Evolutionary conservation across 2,113 vertebrate genomes (phyloP).

Genomic region (Gobius niger): DNA sequence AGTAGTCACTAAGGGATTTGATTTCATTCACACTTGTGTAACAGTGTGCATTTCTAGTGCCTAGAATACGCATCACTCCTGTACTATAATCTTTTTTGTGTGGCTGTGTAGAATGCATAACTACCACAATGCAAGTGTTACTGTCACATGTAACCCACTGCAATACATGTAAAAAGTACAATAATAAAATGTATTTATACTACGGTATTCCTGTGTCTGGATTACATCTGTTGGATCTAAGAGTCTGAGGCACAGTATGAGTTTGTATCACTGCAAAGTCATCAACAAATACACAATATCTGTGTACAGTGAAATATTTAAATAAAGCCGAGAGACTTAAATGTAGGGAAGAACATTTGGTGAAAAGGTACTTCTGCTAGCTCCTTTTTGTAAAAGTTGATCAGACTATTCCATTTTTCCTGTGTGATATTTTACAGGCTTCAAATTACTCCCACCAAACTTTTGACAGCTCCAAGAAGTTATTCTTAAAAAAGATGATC

Average conservation of each 20-base stretch:
- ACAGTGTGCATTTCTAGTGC: constrained; percentile 66
- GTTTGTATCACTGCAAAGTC: neutral
- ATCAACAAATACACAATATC: too few relatives aligned
- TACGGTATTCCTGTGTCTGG: constrained; percentile 29
- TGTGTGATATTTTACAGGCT: neutral
- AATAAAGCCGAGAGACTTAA: too few relatives aligned
- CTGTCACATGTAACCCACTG: constrained; percentile 51
- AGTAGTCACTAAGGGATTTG: neutral
- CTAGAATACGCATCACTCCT: constrained; percentile 57
- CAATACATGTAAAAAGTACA: constrained; percentile 54
- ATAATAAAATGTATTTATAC: constrained; percentile 60
- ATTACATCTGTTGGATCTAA: neutral
- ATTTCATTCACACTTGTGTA: constrained; percentile 10
- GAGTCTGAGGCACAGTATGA: constrained; percentile 9
- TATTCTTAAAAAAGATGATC: neutral
- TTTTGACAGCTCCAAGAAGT: neutral
- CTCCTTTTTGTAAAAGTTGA: too few relatives aligned
- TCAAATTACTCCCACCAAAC: neutral
- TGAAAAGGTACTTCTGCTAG: too few relatives aligned
- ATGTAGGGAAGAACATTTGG: too few relatives aligned
- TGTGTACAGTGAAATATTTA: too few relatives aligned
- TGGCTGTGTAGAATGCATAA: constrained; percentile 51
- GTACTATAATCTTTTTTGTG: constrained; percentile 49
- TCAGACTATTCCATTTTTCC: too few relatives aligned
- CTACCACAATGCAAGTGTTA: constrained; percentile 50